Percentiles rank a stretch among this genome's conserved stretches.
Conservation (phyloP, 2,797 vertebrate species). For the Huso huso region DNA sequence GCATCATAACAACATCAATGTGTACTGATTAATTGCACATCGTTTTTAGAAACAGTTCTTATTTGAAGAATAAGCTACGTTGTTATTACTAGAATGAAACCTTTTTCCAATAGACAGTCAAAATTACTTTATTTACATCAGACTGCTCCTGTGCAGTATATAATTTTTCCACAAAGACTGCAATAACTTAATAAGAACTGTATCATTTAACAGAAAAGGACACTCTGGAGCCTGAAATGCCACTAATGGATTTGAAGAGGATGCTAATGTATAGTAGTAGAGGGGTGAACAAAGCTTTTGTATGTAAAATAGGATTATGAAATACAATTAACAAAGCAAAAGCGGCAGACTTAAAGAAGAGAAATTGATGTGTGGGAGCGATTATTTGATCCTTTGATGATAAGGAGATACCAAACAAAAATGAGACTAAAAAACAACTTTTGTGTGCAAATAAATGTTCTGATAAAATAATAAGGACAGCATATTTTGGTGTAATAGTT, state of each 20-base stretch:
- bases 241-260: conserved; percentile 74
- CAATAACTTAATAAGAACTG: conserved; percentile 53
- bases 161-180: conserved; percentile 24
- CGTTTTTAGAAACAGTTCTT: too few species aligned
- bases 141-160: conserved; percentile 12
- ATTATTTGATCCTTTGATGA: conserved; percentile 47
- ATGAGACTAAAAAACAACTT: too few species aligned
- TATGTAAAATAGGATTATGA: conserved; percentile 62
- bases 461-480: too few species aligned
- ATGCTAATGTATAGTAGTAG: conserved; percentile 60
- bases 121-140: not conserved
- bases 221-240: conserved; percentile 52
- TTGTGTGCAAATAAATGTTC: too few species aligned
- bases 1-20: too few species aligned
- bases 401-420: conserved; percentile 10
- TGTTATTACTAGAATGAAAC: too few species aligned
- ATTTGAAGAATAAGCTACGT: too few species aligned
- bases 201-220: conserved; percentile 48
- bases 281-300: conserved; percentile 53
- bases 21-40: too few species aligned
- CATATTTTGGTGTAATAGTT: too few species aligned
- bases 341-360: conserved; percentile 49
- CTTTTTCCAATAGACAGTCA: too few species aligned
- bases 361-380: conserved; percentile 45
- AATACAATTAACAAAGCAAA: conserved; percentile 58